Base-by-base conservation (phyloP, 2,797 vertebrate genomes). In the Gymnodraco acuticeps region DNA sequence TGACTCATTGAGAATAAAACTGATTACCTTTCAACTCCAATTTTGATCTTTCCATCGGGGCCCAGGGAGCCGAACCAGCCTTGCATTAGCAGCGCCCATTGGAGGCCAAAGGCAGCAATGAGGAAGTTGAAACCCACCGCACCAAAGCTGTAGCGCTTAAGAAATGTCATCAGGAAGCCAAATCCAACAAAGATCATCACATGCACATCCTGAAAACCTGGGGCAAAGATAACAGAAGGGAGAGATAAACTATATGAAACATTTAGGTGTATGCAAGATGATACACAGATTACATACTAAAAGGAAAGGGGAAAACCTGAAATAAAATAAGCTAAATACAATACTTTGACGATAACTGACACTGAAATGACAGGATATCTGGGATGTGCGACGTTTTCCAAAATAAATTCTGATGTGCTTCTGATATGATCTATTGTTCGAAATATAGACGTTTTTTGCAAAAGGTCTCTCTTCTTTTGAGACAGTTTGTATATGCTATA, bases 171-270 rank as follows among this genome's bases (percentile, higher is more conserved):
- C 73, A 99, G 96, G 90, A 99, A 99, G 47, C 98, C 98, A 69
- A 99, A 99, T 20, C 98, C 98, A 74, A 99, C 96, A 70, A 99
- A 99, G 82, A 99, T 96, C 98, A 99, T 99, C 83, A 97, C 97
- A 0, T 99, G 98, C 73, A 99, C 98, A 0, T 99, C 98, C 93
- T 99, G 96, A 89, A 99, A 99, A 86, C 97, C 98, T 99, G 89
- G 2, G 7, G 17, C 20, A 38, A 17, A 74, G 3, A 63, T 3
- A 1, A 27, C 5, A 51, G 33, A 43, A 12, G 14, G 16, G 1
- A 19, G 50, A 23, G 6, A 41, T 38, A 38, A 38, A 38, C 7
- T 38, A 38, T 38, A 38, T 38, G 33, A 9, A 38, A 9, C 8
- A 38, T 15, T 3, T 3, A 47, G 27, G 10, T 41, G 11, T 9